phyloP scores from a whole-genome alignment of 2,797 vertebrate species.

The Arrhamphus sclerolepis region DNA sequence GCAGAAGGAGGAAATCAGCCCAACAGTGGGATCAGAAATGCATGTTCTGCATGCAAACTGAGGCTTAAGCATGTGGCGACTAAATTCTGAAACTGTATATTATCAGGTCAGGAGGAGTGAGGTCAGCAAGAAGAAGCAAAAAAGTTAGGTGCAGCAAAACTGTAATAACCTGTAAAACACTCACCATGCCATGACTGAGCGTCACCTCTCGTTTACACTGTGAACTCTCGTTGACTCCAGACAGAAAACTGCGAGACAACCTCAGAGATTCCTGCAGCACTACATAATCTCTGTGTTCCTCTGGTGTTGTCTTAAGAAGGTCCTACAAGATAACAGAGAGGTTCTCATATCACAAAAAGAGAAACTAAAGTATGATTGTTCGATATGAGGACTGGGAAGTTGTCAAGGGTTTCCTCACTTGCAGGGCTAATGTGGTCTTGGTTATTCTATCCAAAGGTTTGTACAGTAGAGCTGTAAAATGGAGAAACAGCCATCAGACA shows the following conservation, averaged over 20 bases:
- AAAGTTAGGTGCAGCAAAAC: not conserved
- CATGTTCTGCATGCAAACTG: too few relatives aligned
- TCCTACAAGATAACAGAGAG: slow-evolving; percentile 62
- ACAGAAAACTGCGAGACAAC: slow-evolving; percentile 81
- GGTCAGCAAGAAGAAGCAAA: too few relatives aligned
- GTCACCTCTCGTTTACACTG: slow-evolving; percentile 76
- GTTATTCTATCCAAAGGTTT: slow-evolving; percentile 83
- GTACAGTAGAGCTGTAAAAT: slow-evolving; percentile 78
- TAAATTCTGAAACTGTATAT: too few relatives aligned
- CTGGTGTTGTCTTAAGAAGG: slow-evolving; percentile 77
- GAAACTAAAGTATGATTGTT: not conserved
- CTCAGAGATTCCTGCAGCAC: slow-evolving; percentile 76
- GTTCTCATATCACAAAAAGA: not conserved
- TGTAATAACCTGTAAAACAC: not conserved
- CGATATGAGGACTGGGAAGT: not conserved
- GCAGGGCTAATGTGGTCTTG: slow-evolving; percentile 80
- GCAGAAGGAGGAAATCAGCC: too few relatives aligned
- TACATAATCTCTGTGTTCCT: slow-evolving; percentile 62
- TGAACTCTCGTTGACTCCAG: slow-evolving; percentile 80
- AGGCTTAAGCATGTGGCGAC: too few relatives aligned
- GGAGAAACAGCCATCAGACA: slow-evolving; percentile 22
- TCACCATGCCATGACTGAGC: slow-evolving; percentile 78
- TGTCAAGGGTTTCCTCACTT: slow-evolving; percentile 60
- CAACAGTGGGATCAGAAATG: too few relatives aligned
- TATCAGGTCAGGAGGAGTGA: not conserved